Conservation (phyloP, 2,888 invertebrate genomes). For the Temnothorax ravouxi region DNA sequence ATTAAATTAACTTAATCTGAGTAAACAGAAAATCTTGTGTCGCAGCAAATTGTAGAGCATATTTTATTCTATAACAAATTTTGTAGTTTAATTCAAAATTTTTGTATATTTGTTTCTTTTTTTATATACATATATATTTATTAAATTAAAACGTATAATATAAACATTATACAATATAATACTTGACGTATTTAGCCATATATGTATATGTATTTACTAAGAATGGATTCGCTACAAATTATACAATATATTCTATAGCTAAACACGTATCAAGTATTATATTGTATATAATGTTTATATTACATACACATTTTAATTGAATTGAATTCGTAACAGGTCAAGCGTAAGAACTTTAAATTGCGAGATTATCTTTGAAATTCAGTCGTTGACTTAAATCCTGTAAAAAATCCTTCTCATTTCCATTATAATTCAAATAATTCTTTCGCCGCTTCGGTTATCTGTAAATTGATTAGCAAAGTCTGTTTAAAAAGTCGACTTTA, state of each 20-base stretch:
- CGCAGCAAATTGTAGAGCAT: neutral
- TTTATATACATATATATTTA: neutral
- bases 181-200: no score
- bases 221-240: no score
- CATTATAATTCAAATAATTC: conserved; percentile 43
- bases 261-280: neutral
- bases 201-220: no score
- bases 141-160: no score
- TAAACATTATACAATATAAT: no score
- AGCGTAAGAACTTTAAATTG: conserved; percentile 45
- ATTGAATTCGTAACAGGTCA: conserved; percentile 42
- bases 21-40: neutral
- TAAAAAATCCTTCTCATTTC: conserved; percentile 34
- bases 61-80: neutral
- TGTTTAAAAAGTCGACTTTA: conserved; percentile 49
- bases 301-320: conserved; percentile 24
- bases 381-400: conserved; percentile 46
- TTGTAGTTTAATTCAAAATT: neutral
- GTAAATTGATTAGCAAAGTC: conserved; percentile 54
- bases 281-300: neutral
- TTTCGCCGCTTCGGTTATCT: conserved; percentile 41
- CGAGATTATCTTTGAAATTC: conserved; percentile 46
- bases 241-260: no score
- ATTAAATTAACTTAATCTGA: neutral
- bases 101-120: neutral